Base-by-base conservation (phyloP, 2,113 vertebrate species). In the Cebus imitator region DNA sequence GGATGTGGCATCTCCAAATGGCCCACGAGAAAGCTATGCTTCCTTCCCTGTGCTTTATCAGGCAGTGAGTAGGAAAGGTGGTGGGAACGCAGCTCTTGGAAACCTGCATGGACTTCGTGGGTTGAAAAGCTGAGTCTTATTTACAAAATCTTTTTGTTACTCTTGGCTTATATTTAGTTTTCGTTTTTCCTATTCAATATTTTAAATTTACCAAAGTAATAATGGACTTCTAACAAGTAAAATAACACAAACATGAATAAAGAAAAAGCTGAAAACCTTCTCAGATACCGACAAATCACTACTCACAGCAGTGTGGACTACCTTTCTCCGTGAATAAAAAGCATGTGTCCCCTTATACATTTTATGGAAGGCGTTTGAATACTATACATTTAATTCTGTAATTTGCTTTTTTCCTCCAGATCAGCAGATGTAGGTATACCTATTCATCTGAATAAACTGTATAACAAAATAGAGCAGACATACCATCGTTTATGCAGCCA, bases 241-340 rank as follows among this genome's bases (percentile, higher is more conserved):
- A 82, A 25, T n/a, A 64, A 27, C 37, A 45, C n/a, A 43, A 81
- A 20, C 32, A 32, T 6, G 8, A 43, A 50, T 2, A 20, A 17
- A 37, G 8, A 58, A 1, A 45, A 83, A 30, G 73, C n/a, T 10
- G 12, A 3, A 40, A 17, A 9, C 72, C 48, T 57, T 78, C 20
- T 66, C 25, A 10, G 32, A 21, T 8, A 21, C 50, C 76, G 32
- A 7, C 6, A 35, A 17, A 5, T 25, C 7, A 2, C 55, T 6
- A 5, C n/a, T 32, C 11, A 23, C 25, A 37, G 40, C 35, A 37
- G 3, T 0, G 5, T 5, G 11, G 10, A 12, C 50, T 52, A 0
- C 14, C n/a, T 37, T 27, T 57, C 50, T 48, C 23, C 30, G 0
- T n/a, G 18, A 72, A 1, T 13, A 87, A 45, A 30, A 72, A 78